phyloP scores from a whole-genome alignment of 1,140 invertebrate genomes.

The Marisa cornuarietis region DNA sequence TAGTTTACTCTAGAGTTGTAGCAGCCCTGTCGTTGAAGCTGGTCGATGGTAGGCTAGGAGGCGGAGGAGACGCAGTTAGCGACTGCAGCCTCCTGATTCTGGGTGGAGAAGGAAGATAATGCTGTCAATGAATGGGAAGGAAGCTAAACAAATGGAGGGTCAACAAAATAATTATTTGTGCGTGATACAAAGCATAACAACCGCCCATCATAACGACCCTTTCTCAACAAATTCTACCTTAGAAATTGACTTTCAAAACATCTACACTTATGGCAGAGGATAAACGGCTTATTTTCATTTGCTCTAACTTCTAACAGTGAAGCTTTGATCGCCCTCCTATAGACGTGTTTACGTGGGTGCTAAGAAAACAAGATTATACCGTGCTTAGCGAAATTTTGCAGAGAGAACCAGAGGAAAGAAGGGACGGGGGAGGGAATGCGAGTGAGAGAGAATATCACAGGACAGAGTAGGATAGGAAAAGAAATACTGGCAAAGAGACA shows the following conservation, averaged over 20 bases:
- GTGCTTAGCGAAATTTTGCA: background rate
- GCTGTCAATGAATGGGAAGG: no score
- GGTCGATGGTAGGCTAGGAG: background rate
- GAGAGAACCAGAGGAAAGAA: background rate
- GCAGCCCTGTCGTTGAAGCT: background rate
- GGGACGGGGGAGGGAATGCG: background rate
- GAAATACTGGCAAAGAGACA: background rate
- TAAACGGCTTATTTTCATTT: background rate
- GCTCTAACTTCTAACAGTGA: background rate
- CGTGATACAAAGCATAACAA: no score
- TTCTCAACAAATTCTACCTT: no score
- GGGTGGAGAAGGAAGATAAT: no score
- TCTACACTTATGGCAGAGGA: no score
- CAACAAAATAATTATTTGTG: no score
- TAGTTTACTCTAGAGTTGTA: background rate
- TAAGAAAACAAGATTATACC: background rate
- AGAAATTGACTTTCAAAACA: no score
- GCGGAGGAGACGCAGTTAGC: no score
- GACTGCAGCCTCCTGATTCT: no score
- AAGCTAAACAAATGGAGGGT: no score
- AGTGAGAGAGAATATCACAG: background rate
- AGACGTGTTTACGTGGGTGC: background rate
- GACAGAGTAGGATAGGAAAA: background rate
- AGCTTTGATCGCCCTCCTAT: background rate
- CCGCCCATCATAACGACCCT: no score